Conservation (phyloP, 2,888 invertebrate genomes). For the Cryptophagus acutangulus region DNA sequence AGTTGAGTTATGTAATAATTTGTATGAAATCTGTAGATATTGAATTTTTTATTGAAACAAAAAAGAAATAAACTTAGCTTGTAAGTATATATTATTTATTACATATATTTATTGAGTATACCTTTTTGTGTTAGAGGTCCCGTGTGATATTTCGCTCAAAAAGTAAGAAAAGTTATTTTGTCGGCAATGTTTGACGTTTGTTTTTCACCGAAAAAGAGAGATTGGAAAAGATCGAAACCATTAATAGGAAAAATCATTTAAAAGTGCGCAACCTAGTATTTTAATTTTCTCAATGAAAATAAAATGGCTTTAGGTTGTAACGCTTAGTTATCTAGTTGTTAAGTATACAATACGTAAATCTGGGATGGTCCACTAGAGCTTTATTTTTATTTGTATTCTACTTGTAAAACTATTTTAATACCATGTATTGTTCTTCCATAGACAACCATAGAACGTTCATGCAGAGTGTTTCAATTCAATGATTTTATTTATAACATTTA, state of each 20-base stretch:
- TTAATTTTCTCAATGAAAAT: no score
- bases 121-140: constrained; percentile 36
- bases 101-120: constrained; percentile 19
- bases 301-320: no score
- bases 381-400: constrained; percentile 18
- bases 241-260: neutral
- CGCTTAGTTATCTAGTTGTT: neutral
- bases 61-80: constrained; percentile 27
- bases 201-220: neutral
- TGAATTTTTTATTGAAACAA: constrained; percentile 40
- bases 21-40: constrained; percentile 42
- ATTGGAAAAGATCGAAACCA: neutral
- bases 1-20: constrained; percentile 30
- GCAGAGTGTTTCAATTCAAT: constrained; percentile 30
- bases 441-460: constrained; percentile 30
- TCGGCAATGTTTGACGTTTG: constrained; percentile 9
- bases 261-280: no score
- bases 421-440: constrained; percentile 44
- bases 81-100: constrained; percentile 5
- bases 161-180: constrained; percentile 16
- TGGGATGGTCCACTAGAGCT: neutral
- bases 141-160: constrained; percentile 44
- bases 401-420: constrained; percentile 33
- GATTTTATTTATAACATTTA: constrained; percentile 10
- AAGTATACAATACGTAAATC: neutral